These are phyloP conservation scores for Larimichthys crocea DNA, from an alignment of 2,113 vertebrate species.

Conservation along the genomic window DNA sequence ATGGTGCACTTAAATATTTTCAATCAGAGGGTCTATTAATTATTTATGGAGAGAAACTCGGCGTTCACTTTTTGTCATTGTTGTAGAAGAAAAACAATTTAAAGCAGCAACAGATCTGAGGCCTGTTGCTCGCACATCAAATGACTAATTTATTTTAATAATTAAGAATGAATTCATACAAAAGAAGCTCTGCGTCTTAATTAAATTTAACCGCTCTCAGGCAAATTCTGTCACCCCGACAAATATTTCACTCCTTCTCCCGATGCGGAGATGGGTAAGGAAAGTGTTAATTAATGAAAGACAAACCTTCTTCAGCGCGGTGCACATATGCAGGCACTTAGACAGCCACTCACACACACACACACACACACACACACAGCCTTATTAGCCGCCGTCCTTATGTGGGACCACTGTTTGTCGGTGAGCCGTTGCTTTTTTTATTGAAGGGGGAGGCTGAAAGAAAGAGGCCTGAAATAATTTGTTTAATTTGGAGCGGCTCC, in stretches of 20 bases:
- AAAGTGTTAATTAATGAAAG: constrained; percentile 96
- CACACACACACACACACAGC: constrained; percentile 60
- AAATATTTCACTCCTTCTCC: constrained; percentile 86
- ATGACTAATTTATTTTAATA: constrained; percentile 19
- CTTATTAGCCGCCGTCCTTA: constrained; percentile 86
- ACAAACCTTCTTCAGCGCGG: constrained; percentile 88
- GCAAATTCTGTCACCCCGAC: constrained; percentile 81
- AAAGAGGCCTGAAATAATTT: constrained; percentile 87
- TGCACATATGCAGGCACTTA: constrained; percentile 66
- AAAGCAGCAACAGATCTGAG: background rate
- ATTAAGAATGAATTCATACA: constrained; percentile 20
- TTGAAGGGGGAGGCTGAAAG: constrained; percentile 59
- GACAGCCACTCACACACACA: constrained; percentile 32
- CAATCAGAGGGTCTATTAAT: constrained; percentile 25
- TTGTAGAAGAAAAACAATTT: background rate
- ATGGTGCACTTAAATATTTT: constrained; percentile 21
- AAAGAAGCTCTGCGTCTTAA: constrained; percentile 71
- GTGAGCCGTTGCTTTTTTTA: constrained; percentile 63
- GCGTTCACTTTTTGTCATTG: constrained; percentile 8
- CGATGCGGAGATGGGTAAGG: constrained; percentile 83
- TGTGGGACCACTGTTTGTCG: constrained; percentile 79
- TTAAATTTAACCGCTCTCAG: constrained; percentile 78
- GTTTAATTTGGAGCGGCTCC: constrained; percentile 87
- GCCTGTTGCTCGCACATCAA: background rate
- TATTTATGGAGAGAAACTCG: constrained; percentile 18